Evolutionary conservation across 1,140 invertebrate species (phyloP), one percentile per base, ranked within the genome.

Genomic region (Drosophila nigrodunni): DNA sequence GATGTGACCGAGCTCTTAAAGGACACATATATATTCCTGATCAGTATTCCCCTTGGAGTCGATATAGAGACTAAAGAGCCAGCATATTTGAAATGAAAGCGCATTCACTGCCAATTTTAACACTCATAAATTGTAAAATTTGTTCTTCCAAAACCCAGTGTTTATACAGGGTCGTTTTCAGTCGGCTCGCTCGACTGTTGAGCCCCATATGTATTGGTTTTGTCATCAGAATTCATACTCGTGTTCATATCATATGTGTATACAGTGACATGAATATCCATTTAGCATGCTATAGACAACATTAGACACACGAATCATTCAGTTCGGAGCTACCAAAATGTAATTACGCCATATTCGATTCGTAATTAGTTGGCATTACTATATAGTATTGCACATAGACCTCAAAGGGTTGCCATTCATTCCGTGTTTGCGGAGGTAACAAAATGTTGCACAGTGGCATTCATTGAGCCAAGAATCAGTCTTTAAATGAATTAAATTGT

Each of bases 401-500:
- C 62, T 46, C 35, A 55, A 66, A 55, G 64, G 34, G 30, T 52
- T 44, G 39, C 2, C 37, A 55, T 43, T 55, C 39, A 65, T 30
- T 43, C 41, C 0, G 1, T 43, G 41, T 11, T n/a, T 6, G 18
- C 18, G 5, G n/a, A 6, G 41, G 39, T 5, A n/a, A 41, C 39
- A 11, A 3, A 8, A 9, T 41, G n/a, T 11, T 35, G 35, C 37
- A 61, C 49, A 62, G 58, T 70, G 49, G 25, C 37, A 15, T 13
- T n/a, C 7, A 43, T 54, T 70, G 47, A 52, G 13, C 57, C 57
- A 44, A 47, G 43, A 49, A 68, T 21, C 18, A 21, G 18, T 21
- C 18, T 46, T 66, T 59, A 66, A 82, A 82, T 82, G 68, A 81
- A 78, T 80, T 60, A 39, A 80, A 78, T 81, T 77, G 67, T 72